These are phyloP conservation scores for Cerceris rybyensis DNA, from an alignment of 2,888 invertebrate genomes.

Conservation along the genomic window DNA sequence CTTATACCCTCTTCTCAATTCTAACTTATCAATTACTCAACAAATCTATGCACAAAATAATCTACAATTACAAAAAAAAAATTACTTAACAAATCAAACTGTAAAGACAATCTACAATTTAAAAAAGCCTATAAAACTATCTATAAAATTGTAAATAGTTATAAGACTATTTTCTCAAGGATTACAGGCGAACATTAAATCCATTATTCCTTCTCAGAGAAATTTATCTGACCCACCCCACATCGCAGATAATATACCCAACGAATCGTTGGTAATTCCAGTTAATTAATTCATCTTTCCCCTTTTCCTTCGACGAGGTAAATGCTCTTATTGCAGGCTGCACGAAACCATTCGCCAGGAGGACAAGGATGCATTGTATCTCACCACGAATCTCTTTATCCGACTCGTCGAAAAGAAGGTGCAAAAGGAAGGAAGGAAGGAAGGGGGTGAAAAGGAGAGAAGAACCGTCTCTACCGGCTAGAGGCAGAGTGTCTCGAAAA, in stretches of 20 bases:
- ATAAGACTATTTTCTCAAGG: too few species aligned
- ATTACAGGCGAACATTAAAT: too few species aligned
- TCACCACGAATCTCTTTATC: slow-evolving; percentile 20
- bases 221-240: background rate
- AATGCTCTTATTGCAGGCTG: slow-evolving; percentile 29
- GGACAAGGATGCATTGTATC: slow-evolving; percentile 35
- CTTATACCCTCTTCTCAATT: too few species aligned
- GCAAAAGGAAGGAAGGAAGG: background rate
- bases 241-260: background rate
- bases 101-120: too few species aligned
- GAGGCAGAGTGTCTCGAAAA: slow-evolving; percentile 65
- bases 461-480: slow-evolving; percentile 26
- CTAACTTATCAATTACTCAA: too few species aligned
- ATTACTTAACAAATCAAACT: too few species aligned
- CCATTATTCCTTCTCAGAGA: too few species aligned
- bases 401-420: slow-evolving; percentile 24
- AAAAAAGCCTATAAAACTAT: too few species aligned
- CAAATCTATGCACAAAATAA: too few species aligned
- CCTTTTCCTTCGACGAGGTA: slow-evolving; percentile 8
- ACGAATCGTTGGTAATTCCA: background rate
- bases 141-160: too few species aligned
- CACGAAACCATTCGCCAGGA: slow-evolving; percentile 39
- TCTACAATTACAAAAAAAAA: too few species aligned
- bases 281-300: slow-evolving; percentile 2
- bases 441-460: slow-evolving; percentile 6